A percentile compares a stretch with the other conserved stretches of the same genome.
These are phyloP conservation scores for Eriosoma lanigerum DNA, from an alignment of 1,140 invertebrate genomes.

Conservation along the genomic window DNA sequence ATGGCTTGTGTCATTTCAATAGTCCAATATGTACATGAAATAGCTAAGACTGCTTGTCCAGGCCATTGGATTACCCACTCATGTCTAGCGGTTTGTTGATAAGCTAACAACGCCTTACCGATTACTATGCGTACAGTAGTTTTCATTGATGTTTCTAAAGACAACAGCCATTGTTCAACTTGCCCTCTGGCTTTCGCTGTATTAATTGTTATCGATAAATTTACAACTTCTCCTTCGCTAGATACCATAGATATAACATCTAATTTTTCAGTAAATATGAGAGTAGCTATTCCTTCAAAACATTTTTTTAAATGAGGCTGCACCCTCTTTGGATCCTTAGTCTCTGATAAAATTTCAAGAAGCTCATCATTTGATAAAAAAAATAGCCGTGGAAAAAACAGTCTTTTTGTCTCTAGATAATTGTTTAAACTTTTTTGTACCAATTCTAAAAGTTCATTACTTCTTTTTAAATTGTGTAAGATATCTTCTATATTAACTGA, in stretches of 20 bases:
- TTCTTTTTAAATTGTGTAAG: conserved; percentile 85
- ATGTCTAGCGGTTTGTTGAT: conserved; percentile 66
- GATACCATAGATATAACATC: conserved; percentile 90
- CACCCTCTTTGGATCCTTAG: conserved; percentile 89
- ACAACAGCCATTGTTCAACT: conserved; percentile 95
- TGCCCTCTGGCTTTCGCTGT: conserved; percentile 85
- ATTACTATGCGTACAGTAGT: conserved; percentile 70
- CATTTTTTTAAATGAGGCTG: conserved; percentile 97
- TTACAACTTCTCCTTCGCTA: conserved; percentile 83
- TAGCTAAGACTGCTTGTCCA: conserved; percentile 84
- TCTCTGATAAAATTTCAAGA: conserved; percentile 93
- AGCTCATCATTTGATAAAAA: conserved; percentile 96
- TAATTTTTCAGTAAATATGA: conserved; percentile 80
- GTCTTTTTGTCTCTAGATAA: conserved; percentile 92
- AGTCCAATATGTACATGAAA: conserved; percentile 89
- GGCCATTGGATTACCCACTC: conserved; percentile 86
- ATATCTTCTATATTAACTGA: conserved; percentile 92
- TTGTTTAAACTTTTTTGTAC: conserved; percentile 91
- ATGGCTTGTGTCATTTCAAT: conserved; percentile 75
- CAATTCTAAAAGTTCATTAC: conserved; percentile 80
- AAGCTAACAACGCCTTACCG: conserved; percentile 66
- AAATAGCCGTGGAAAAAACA: conserved; percentile 95
- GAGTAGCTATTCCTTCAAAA: conserved; percentile 86
- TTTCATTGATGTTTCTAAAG: conserved; percentile 90
- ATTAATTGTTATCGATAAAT: conserved; percentile 76